Evolutionary conservation across 2,797 vertebrate species (phyloP).

Genomic region (Acrocephalus scirpaceus): DNA sequence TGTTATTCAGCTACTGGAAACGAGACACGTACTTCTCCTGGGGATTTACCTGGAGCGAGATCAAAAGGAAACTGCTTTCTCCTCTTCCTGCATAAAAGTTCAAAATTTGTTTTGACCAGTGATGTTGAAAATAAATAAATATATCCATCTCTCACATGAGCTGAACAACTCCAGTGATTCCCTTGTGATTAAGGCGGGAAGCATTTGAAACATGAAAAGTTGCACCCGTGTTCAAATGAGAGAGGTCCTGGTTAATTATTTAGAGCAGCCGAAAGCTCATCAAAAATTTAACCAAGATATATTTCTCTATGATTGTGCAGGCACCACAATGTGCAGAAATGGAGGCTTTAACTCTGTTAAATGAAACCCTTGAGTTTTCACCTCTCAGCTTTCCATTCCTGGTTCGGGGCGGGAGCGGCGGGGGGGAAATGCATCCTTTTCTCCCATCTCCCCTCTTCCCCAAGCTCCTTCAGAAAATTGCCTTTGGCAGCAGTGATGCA

Average conservation of each 20-base stretch:
- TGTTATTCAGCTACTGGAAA: constrained; percentile 5
- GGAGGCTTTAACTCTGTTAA: constrained; percentile 27
- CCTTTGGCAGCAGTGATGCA: not conserved
- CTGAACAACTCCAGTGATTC: not conserved
- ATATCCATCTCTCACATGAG: not conserved
- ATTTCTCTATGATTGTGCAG: constrained; percentile 1
- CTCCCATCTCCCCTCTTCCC: not conserved
- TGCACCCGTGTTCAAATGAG: constrained; percentile 3
- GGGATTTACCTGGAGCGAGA: constrained; percentile 24
- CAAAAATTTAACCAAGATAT: constrained; percentile 64
- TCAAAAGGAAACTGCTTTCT: constrained; percentile 15
- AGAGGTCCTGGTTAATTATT: constrained; percentile 60
- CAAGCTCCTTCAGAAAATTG: not conserved
- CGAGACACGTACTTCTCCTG: not conserved
- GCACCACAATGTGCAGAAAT: constrained; percentile 6
- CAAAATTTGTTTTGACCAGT: not conserved
- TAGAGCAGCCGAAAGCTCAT: constrained; percentile 57
- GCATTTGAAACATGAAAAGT: not conserved
- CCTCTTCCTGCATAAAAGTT: not conserved
- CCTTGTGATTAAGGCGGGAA: not conserved
- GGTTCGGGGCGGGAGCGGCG: rapidly evolving
- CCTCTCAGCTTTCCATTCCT: not conserved
- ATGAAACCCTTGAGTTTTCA: not conserved
- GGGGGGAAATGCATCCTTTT: not conserved
- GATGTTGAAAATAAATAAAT: constrained; percentile 22